Conservation (phyloP, 2,797 vertebrate species). For the Yasuhikotakia modesta region DNA sequence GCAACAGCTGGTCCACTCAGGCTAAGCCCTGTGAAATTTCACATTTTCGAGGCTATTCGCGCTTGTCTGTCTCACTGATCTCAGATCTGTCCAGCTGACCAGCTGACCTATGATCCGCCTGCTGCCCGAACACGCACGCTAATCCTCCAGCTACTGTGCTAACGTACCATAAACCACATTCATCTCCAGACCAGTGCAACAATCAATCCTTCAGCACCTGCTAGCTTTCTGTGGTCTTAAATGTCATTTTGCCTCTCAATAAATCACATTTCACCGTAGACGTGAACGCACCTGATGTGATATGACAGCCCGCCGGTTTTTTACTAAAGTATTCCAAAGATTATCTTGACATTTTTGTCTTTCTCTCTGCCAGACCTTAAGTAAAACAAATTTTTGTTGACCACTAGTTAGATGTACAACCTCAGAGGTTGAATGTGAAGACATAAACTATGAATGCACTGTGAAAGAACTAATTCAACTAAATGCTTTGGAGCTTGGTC, state of each 20-base stretch:
- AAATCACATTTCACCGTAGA: background rate
- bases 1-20: conserved; percentile 73
- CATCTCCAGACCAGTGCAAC: conserved; percentile 56
- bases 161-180: conserved; percentile 43
- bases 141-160: conserved; percentile 31
- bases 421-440: conserved; percentile 84
- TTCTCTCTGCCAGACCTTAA: conserved; percentile 61
- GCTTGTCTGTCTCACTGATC: conserved; percentile 68
- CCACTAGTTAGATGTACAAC: conserved; percentile 81
- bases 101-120: conserved; percentile 66
- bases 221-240: conserved; percentile 1
- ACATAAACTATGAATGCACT: conserved; percentile 82
- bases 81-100: conserved; percentile 77
- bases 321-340: conserved; percentile 68
- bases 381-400: conserved; percentile 69
- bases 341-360: conserved; percentile 61
- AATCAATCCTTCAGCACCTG: conserved; percentile 27
- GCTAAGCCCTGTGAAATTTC: conserved; percentile 83
- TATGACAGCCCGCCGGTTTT: conserved; percentile 43
- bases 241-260: background rate
- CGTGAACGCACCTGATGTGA: conserved; percentile 6
- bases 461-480: conserved; percentile 76
- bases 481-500: conserved; percentile 62
- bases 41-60: conserved; percentile 75
- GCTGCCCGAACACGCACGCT: conserved; percentile 45